A percentile compares a stretch with the other conserved stretches of the same genome.
phyloP scores from a whole-genome alignment of 2,888 invertebrate species.

The Chaetogeoica ovagalla region DNA sequence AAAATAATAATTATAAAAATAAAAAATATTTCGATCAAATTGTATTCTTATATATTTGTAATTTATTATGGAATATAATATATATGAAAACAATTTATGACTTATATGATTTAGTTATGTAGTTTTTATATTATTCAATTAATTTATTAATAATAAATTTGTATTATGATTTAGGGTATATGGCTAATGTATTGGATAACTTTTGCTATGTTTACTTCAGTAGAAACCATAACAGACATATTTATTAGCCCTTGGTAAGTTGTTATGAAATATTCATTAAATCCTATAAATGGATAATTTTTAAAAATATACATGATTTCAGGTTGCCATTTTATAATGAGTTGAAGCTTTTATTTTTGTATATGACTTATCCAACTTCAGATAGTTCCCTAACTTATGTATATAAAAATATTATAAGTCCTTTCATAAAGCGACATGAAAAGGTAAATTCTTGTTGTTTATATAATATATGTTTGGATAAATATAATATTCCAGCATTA shows the following conservation, averaged over 20 bases:
- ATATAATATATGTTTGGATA: neutral
- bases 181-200: slow-evolving; percentile 52
- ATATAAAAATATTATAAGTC: slow-evolving; percentile 41
- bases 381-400: slow-evolving; percentile 43
- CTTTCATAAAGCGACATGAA: slow-evolving; percentile 40
- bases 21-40: too few species aligned
- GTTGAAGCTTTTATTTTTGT: slow-evolving; percentile 41
- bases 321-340: slow-evolving; percentile 49
- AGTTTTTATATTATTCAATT: neutral
- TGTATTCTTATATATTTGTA: too few species aligned
- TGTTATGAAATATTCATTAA: neutral
- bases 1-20: too few species aligned
- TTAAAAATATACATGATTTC: neutral
- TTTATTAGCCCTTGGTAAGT: slow-evolving; percentile 47
- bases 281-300: too few species aligned
- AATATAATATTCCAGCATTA: neutral
- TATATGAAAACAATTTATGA: too few species aligned
- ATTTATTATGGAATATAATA: too few species aligned
- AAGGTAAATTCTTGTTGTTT: slow-evolving; percentile 20
- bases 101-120: too few species aligned
- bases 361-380: slow-evolving; percentile 49
- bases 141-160: slow-evolving; percentile 1
- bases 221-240: slow-evolving; percentile 40
- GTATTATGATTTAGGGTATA: slow-evolving; percentile 24
- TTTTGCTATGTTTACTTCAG: slow-evolving; percentile 44